Base-by-base conservation (phyloP, 2,888 invertebrate species). In the Bellardia pandia region DNA sequence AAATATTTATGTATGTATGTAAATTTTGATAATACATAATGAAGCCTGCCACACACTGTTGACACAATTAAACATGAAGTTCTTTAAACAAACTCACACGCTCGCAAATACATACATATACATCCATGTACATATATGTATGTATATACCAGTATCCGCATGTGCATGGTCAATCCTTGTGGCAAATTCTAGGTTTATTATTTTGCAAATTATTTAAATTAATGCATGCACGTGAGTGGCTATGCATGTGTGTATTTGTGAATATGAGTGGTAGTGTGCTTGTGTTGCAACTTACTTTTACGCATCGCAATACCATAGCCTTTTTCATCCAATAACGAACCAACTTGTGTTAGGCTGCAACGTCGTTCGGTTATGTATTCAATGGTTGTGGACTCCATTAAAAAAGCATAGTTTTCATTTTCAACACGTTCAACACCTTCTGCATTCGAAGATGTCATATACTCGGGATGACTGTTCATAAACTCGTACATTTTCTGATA, bases 401-500 rank as follows among this genome's bases (percentile, higher is more conserved):
- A 94, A 91, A 96, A 97, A 0, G 97, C 97, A 91, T 97, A 97
- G 89, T 95, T 94, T 51, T 92, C 94, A 62, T 91, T 92, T 77
- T 94, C 91, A 0, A 94, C 94, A 58, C 94, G 94, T 1, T 94
- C 91, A 3, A 96, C 95, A 0, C 96, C 97, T 48, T 94, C 94
- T 1, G 94, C 94, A 88, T 96, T 96, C 0, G 93, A 93, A 0
- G 88, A 51, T 2, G 94, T 94, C 90, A 95, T 91, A 6, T 93
- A 94, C 9, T 96, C 94, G 0, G 95, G 95, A 93, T 97, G 95
- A 9, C 94, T 94, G 6, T 94, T 94, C 98, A 98, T 97, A 90
- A 96, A 97, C 30, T 95, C 93, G 94, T 95, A 97, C 96, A 98
- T 98, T 91, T 96, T 96, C 91, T 96, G 95, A 92, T 97, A 98